These are phyloP conservation scores for Carettochelys insculpta DNA, from an alignment of 2,113 vertebrate species.

Conservation along the genomic window DNA sequence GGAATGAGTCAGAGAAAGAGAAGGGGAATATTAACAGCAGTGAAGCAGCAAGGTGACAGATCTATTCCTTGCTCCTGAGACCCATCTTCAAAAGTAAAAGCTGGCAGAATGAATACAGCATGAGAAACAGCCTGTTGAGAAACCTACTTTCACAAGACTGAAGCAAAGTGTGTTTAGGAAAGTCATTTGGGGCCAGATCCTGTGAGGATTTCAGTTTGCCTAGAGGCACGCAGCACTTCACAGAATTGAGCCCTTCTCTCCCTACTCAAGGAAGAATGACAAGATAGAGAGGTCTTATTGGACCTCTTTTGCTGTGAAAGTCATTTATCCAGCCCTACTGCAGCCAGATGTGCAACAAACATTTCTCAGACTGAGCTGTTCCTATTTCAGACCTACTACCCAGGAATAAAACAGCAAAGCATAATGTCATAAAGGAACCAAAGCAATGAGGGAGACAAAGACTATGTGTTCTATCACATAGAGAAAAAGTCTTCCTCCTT, in stretches of 20 bases:
- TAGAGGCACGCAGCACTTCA: neutral
- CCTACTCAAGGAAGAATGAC: neutral
- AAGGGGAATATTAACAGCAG: constrained; percentile 74
- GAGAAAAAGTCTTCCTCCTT: neutral
- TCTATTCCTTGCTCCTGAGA: constrained; percentile 49
- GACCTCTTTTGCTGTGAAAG: accelerated
- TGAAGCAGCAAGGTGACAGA: constrained; percentile 63
- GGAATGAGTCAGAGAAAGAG: constrained; percentile 71
- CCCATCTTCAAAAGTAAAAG: constrained; percentile 37
- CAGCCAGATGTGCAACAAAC: neutral
- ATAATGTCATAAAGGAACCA: neutral
- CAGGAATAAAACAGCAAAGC: neutral
- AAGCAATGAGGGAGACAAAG: accelerated
- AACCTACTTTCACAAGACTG: neutral
- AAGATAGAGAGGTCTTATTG: neutral
- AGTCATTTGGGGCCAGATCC: neutral
- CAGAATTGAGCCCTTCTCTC: neutral
- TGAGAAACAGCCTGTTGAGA: constrained; percentile 22
- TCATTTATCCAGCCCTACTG: neutral
- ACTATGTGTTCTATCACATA: accelerated
- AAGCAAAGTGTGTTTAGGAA: neutral
- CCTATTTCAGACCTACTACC: neutral
- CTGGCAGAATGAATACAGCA: constrained; percentile 52
- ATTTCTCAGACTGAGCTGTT: neutral
- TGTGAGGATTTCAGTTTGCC: accelerated